Base-by-base conservation (phyloP, 2,797 vertebrate genomes). In the Poecilia picta region DNA sequence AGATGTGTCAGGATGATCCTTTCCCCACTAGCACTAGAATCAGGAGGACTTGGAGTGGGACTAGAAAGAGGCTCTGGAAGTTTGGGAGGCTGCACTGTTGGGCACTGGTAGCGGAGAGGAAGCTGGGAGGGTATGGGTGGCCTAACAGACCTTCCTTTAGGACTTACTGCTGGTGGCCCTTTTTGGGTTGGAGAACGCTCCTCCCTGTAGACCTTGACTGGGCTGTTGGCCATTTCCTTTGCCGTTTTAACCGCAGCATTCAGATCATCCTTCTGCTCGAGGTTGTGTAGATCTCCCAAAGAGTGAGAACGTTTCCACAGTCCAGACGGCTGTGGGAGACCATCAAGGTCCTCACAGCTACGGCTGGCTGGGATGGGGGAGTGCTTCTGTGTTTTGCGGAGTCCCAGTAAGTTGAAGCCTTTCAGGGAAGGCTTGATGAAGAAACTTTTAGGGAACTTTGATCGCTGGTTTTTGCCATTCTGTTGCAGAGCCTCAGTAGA, bases 261-360 rank as follows among this genome's bases (percentile, higher is more conserved):
- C 4, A 83, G 77, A 72, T 91, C 88, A 73, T 89, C 91, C 73
- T 83, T 93, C 74, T 90, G 91, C 75, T 94, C 87, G 10, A 74
- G 86, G 59, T 57, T 83, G 49, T 88, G 86, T 75, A 99, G 95
- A 90, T 99, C 96, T 46, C 98, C 97, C 82, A 99, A 92, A 2
- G 98, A 99, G 75, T 96, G 97, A 74, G 97, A 98, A 28, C 98
- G 97, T 84, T 97, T 98, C 96, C 97, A 98, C 16, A 85, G 85
- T 25, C 83, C 88, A 0, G 79, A n/a, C n/a, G 91, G 83, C 20
- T 90, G 81, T 15, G 89, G 91, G 2, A 94, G 89, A 10, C 90
- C 95, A 43, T 97, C 97, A 85, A 98, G 94, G 85, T 97, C 95
- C 94, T 99, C 98, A 76, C 96, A 99, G 93, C 97, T 99, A 87